Evolutionary conservation across 2,113 vertebrate genomes (phyloP), one percentile per base, ranked within the genome.

Genomic region (Candoia aspera): DNA sequence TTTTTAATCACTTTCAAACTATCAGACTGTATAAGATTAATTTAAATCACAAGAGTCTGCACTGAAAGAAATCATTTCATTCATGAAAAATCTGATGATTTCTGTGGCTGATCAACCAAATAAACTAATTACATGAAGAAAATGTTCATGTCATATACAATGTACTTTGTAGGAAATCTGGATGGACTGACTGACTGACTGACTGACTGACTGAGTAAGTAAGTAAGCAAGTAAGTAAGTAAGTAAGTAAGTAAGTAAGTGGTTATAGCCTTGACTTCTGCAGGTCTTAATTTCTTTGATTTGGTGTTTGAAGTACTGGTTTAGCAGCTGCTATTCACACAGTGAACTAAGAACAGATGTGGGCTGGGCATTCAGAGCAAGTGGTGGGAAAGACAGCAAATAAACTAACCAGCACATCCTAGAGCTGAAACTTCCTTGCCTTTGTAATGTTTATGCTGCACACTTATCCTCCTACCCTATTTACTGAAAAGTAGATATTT

Each of bases 211-310:
- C n/a, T n/a, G n/a, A n/a, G n/a, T n/a, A 0, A 49, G 58, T 33
- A n/a, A 54, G 0, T 5, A 59, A 86, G 62, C 53, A 53, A 59
- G 8, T 19, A 0, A 49, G 58, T 33, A n/a, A 54, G 0, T 5
- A 59, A 86, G 62, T 62, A 0, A 49, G 58, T 33, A n/a, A 54
- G 0, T 5, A 59, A 86, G 62, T 62, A 53, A 59, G 8, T 19
- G 57, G 33, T 64, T 53, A 86, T 11, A 33, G 26, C 10, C 12
- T 12, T 85, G 8, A 53, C 15, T 59, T 79, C 19, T 79, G 33
- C 73, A 79, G 37, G 33, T 42, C n/a, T 15, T 79, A 79, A 42
- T 19, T 79, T 79, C 17, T 79, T 79, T 79, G 33, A 15, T 79
- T 37, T 79, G 68, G 33, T 79, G 73, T 17, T 9, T 49, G 8